Percentiles rank a stretch among this genome's conserved stretches.
phyloP scores from a whole-genome alignment of 2,888 invertebrate species.

The Trissolcus brochymenae region DNA sequence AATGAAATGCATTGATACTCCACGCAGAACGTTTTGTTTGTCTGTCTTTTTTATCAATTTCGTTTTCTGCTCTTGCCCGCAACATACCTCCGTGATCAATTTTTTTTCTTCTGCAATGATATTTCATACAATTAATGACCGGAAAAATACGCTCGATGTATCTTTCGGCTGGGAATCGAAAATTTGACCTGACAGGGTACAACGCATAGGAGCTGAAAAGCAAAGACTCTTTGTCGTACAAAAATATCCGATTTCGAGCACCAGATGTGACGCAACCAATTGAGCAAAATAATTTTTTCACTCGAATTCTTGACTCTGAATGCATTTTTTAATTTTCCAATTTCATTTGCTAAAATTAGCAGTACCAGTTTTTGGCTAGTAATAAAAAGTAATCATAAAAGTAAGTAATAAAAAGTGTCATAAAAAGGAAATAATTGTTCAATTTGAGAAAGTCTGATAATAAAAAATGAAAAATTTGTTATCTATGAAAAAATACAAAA shows the following conservation, averaged over 20 bases:
- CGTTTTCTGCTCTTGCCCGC: not conserved
- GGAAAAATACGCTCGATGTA: constrained; percentile 57
- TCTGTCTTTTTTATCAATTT: constrained; percentile 28
- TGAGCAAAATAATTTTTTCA: constrained; percentile 24
- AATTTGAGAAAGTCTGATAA: no score
- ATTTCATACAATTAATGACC: constrained; percentile 54
- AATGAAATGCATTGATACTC: constrained; percentile 59
- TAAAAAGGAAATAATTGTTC: no score
- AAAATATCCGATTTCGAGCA: constrained; percentile 47
- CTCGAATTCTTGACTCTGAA: constrained; percentile 39
- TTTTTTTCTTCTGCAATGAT: constrained; percentile 20
- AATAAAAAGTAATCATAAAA: no score
- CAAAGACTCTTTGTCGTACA: constrained; percentile 25
- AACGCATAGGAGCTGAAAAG: constrained; percentile 25
- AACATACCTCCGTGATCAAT: no score
- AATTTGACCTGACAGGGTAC: constrained; percentile 53
- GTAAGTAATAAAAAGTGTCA: no score
- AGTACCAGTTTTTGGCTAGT: no score
- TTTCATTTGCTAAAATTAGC: no score
- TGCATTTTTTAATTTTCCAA: no score
- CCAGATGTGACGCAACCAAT: constrained; percentile 38
- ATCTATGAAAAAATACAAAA: no score
- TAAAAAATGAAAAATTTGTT: no score
- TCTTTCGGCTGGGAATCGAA: constrained; percentile 38
- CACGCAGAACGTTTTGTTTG: constrained; percentile 20